phyloP scores from a whole-genome alignment of 2,797 vertebrate species.

The Argyrosomus regius region DNA sequence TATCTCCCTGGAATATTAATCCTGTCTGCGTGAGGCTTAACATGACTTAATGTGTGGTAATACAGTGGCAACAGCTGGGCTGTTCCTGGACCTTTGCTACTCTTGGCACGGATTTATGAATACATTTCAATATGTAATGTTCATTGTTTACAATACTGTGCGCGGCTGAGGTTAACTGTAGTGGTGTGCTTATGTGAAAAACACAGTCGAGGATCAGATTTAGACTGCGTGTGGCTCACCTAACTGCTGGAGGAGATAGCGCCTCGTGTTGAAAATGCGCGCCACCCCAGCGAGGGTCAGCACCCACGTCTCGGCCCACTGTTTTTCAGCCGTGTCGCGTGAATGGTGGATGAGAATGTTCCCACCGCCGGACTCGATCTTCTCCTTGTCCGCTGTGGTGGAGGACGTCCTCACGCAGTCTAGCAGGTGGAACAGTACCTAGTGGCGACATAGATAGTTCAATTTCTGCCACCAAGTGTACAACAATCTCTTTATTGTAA shows the following conservation, averaged over 20 bases:
- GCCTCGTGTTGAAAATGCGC: slow-evolving; percentile 97
- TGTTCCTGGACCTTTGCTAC: slow-evolving; percentile 1
- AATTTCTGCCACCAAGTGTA: neutral
- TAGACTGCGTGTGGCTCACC: slow-evolving; percentile 79
- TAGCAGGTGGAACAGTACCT: slow-evolving; percentile 97
- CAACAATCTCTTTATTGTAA: neutral
- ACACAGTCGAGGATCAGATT: neutral
- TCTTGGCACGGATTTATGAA: slow-evolving; percentile 21
- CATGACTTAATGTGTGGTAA: slow-evolving; percentile 21
- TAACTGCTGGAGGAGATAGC: slow-evolving; percentile 95
- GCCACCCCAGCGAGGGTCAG: slow-evolving; percentile 96
- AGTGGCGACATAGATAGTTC: slow-evolving; percentile 4
- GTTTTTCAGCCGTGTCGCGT: slow-evolving; percentile 98
- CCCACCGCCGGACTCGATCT: slow-evolving; percentile 98
- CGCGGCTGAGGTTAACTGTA: neutral
- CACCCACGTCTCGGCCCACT: slow-evolving; percentile 99
- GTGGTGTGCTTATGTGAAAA: neutral
- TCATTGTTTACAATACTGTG: neutral
- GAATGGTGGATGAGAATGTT: slow-evolving; percentile 99
- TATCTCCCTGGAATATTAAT: slow-evolving; percentile 48
- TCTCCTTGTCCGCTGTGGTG: slow-evolving; percentile 98
- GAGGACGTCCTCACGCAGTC: slow-evolving; percentile 95
- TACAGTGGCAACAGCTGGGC: slow-evolving; percentile 22
- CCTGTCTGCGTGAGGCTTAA: slow-evolving; percentile 14
- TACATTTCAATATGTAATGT: slow-evolving; percentile 26